These are phyloP conservation scores for Apostichopus leukothele DNA, from an alignment of 53 echinoderm and acorn worm genomes.

Conservation along the genomic window DNA sequence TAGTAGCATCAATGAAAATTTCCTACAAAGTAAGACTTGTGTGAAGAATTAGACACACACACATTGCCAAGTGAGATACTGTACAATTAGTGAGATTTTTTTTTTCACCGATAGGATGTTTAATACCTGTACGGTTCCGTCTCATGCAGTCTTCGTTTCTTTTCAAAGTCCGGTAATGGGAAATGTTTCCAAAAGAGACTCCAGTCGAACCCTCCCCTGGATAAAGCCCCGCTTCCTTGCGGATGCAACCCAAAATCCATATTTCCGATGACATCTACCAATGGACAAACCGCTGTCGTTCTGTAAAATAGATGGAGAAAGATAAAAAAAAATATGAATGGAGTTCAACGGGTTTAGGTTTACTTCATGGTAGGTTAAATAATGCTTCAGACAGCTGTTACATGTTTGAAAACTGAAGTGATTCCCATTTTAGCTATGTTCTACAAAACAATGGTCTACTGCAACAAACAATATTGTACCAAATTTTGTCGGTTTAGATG, in stretches of 20 bases:
- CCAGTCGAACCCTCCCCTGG: slow-evolving; percentile 97
- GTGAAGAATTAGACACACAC: too few species aligned
- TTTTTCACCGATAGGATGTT: too few species aligned
- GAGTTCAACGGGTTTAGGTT: not conserved
- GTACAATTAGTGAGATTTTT: too few species aligned
- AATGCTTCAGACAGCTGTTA: not conserved
- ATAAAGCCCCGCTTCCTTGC: slow-evolving; percentile 81
- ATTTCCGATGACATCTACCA: slow-evolving; percentile 96
- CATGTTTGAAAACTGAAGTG: not conserved
- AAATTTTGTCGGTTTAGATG: not conserved
- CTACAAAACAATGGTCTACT: not conserved
- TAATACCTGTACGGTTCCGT: slow-evolving; percentile 87
- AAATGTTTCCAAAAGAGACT: slow-evolving; percentile 97
- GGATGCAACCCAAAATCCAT: slow-evolving; percentile 71
- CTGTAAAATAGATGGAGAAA: slow-evolving; percentile 45
- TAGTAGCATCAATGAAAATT: too few species aligned
- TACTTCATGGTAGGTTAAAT: not conserved
- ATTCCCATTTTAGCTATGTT: not conserved
- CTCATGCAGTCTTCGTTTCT: slow-evolving; percentile 62
- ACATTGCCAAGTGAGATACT: too few species aligned
- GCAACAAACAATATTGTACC: too few species aligned
- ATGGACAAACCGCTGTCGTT: slow-evolving; percentile 84
- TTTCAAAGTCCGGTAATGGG: slow-evolving; percentile 81
- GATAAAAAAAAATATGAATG: not conserved
- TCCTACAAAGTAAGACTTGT: too few species aligned